Conservation (phyloP, 2,797 vertebrate genomes). For the Bryconaethiops microstoma region DNA sequence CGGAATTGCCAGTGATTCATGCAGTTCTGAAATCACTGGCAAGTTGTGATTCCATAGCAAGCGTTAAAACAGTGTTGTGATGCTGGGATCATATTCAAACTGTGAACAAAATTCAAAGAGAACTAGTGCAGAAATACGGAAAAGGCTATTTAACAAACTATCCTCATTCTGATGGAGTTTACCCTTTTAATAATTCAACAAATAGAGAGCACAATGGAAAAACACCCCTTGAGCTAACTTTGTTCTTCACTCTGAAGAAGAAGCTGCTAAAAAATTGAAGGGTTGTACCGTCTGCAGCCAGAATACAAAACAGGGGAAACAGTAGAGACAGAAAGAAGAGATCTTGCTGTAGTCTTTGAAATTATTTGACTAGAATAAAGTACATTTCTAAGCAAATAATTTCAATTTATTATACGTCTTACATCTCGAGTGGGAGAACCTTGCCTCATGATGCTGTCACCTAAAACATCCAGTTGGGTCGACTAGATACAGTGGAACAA, state of each 20-base stretch:
- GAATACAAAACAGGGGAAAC: conserved; percentile 7
- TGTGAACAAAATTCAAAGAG: not conserved
- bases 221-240: conserved; percentile 7
- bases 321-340: not conserved
- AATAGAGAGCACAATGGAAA: not conserved
- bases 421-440: too few relatives aligned
- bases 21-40: too few relatives aligned
- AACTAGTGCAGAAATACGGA: not conserved
- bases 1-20: too few relatives aligned
- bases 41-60: not conserved
- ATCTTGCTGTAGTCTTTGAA: not conserved
- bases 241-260: conserved; percentile 16
- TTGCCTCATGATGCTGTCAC: not conserved
- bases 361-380: not conserved
- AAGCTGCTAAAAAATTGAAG: conserved; percentile 16
- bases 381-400: not conserved
- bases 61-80: not conserved
- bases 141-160: not conserved
- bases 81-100: not conserved
- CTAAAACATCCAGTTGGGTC: not conserved
- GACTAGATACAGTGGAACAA: not conserved
- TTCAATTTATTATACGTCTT: not conserved
- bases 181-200: not conserved
- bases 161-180: not conserved
- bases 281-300: not conserved